These are phyloP conservation scores for Linyphia triangularis DNA, from an alignment of 2,888 invertebrate species.

Conservation along the genomic window DNA sequence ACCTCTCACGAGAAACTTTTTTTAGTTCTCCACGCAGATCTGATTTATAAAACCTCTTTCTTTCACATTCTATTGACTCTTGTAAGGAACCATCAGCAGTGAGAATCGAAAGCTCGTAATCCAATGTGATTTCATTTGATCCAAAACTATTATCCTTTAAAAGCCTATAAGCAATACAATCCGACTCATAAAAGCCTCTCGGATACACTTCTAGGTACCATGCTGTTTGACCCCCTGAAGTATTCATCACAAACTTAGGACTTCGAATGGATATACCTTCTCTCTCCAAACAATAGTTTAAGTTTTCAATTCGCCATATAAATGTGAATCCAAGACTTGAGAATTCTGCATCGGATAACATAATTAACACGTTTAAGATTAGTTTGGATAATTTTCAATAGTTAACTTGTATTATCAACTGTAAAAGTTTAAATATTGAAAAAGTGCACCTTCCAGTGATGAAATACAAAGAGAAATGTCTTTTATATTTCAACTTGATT, in stretches of 20 bases:
- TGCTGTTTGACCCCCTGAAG: neutral
- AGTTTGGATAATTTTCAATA: no score
- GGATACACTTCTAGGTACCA: neutral
- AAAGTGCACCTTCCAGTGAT: no score
- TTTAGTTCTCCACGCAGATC: no score
- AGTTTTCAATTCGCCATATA: neutral
- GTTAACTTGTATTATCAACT: no score
- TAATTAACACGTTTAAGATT: no score
- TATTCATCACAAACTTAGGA: neutral
- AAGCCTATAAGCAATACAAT: neutral
- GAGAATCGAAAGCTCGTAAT: neutral
- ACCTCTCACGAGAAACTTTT: neutral
- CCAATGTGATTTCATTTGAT: neutral
- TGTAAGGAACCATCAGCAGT: neutral
- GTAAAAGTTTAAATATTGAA: no score
- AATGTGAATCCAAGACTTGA: neutral
- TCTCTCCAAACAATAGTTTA: neutral
- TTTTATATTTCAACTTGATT: no score
- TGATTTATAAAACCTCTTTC: no score
- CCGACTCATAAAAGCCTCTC: neutral
- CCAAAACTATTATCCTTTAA: neutral
- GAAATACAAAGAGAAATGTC: no score
- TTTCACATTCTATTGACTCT: neutral
- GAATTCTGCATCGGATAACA: neutral
- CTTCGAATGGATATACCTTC: neutral